These are phyloP conservation scores for Erebia aethiops DNA, from an alignment of 2,888 invertebrate species.

Conservation along the genomic window DNA sequence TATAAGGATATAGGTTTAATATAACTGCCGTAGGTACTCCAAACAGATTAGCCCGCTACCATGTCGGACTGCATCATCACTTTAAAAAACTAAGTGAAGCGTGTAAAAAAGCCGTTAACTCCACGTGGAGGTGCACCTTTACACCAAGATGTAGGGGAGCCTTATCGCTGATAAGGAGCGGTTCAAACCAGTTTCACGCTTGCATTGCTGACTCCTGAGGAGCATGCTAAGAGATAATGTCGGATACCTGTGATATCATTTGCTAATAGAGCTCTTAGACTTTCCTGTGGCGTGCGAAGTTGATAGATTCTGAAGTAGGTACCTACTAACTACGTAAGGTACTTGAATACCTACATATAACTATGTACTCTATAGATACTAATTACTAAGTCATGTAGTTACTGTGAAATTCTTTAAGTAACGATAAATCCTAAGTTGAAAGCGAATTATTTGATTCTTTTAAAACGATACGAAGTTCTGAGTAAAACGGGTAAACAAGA, in stretches of 20 bases:
- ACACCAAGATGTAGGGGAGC: constrained; percentile 32
- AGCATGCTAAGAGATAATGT: background rate
- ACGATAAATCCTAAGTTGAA: too few relatives aligned
- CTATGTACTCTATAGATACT: background rate
- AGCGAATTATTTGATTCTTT: too few relatives aligned
- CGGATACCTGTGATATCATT: background rate
- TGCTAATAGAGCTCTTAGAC: background rate
- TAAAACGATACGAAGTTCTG: too few relatives aligned
- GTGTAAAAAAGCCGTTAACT: background rate
- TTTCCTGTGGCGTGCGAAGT: background rate
- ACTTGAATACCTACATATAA: too few relatives aligned
- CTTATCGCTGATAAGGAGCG: constrained; percentile 22
- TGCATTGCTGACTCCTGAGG: background rate
- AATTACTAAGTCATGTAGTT: background rate
- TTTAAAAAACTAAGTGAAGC: too few relatives aligned
- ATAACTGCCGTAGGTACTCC: too few relatives aligned
- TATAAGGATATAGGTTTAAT: too few relatives aligned
- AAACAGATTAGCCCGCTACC: too few relatives aligned
- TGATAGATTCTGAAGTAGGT: background rate
- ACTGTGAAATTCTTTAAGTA: background rate
- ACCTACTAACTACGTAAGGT: background rate
- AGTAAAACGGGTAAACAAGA: too few relatives aligned
- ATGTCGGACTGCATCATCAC: too few relatives aligned
- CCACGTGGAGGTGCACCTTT: constrained; percentile 21
- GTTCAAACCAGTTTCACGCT: constrained; percentile 35